phyloP scores from a whole-genome alignment of 2,888 invertebrate species.

The Coleophora flavipennella region DNA sequence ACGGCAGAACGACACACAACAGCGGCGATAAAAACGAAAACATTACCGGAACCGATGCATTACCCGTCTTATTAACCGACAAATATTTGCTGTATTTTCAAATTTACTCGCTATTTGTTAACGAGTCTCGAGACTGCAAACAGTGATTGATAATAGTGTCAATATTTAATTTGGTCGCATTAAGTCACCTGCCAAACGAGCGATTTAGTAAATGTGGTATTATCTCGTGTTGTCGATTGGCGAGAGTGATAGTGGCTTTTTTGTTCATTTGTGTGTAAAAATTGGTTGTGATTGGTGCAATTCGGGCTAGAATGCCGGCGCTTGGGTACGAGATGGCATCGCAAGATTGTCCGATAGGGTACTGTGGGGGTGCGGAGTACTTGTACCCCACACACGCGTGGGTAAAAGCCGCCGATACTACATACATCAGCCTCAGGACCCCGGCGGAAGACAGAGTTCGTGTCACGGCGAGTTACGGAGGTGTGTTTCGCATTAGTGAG shows the following conservation, averaged over 20 bases:
- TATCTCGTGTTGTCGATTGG: slow-evolving; percentile 27
- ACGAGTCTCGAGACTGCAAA: slow-evolving; percentile 10
- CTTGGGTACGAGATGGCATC: slow-evolving; percentile 49
- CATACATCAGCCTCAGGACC: slow-evolving; percentile 34
- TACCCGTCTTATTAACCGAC: slow-evolving; percentile 18
- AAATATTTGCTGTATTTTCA: slow-evolving; percentile 30
- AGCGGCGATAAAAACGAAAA: slow-evolving; percentile 46
- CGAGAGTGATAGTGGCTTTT: slow-evolving; percentile 7
- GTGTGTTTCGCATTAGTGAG: slow-evolving; percentile 26
- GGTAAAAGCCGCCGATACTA: slow-evolving; percentile 41
- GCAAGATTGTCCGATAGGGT: slow-evolving; percentile 51
- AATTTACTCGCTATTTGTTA: slow-evolving; percentile 15
- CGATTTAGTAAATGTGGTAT: slow-evolving; percentile 22
- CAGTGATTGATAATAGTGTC: slow-evolving; percentile 24
- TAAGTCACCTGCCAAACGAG: slow-evolving; percentile 40
- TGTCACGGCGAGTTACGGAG: slow-evolving; percentile 23
- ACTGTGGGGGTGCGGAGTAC: slow-evolving; percentile 23
- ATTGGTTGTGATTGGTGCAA: slow-evolving; percentile 27
- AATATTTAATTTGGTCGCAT: slow-evolving; percentile 28
- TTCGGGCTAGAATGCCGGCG: slow-evolving; percentile 54
- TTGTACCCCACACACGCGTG: slow-evolving; percentile 19
- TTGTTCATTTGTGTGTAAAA: slow-evolving; percentile 32
- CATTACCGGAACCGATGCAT: slow-evolving; percentile 32
- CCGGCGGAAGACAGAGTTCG: slow-evolving; percentile 22
- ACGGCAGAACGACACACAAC: slow-evolving; percentile 27